Evolutionary conservation across 2,888 invertebrate genomes (phyloP), one percentile per base, ranked within the genome.

Genomic region (Pollenia angustigena): DNA sequence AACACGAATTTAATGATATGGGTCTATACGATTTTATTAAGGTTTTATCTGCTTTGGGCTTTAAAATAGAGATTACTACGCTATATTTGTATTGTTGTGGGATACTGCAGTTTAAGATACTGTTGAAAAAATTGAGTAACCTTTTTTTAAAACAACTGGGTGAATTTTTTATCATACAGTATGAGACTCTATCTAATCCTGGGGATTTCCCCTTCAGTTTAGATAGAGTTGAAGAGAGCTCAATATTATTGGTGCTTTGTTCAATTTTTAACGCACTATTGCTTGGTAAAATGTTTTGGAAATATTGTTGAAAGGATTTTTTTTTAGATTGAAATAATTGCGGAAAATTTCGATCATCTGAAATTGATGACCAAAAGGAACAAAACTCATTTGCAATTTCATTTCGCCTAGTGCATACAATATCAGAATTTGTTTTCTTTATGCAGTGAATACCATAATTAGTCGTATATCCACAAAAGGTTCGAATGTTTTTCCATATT

Each of bases 11-110:
- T 0, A 86, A 84, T 9, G 86, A 87, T 9, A 88, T 88, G 0
- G 87, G 88, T 2, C 88, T 78, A 62, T 88, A 87, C 3, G 88
- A 89, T 9, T 74, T 72, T 7, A 76, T 56, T 1, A 10, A 2
- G 12, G 85, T 81, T 62, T 87, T 85, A 10, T 88, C 85, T 11
- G 48, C 18, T 8, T 81, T 52, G 9, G 64, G 87, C 80, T 87
- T 88, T 2, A 71, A 60, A n/a, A 87, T 87, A 0, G 84, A 85
- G 16, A 81, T 87, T 4, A 88, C 60, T 4, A 42, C 18, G 54
- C 85, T 79, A 0, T 54, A 56, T 78, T 88, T 88, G 48, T 85
- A 88, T 8, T 84, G 12, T 81, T 88, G 81, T 18, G 87, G 88
- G 4, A 23, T 64, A 12, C 18, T n/a, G 14, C 12, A 12, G 4